Evolutionary conservation across 2,888 invertebrate species (phyloP).

Genomic region (Escarpia spicata): DNA sequence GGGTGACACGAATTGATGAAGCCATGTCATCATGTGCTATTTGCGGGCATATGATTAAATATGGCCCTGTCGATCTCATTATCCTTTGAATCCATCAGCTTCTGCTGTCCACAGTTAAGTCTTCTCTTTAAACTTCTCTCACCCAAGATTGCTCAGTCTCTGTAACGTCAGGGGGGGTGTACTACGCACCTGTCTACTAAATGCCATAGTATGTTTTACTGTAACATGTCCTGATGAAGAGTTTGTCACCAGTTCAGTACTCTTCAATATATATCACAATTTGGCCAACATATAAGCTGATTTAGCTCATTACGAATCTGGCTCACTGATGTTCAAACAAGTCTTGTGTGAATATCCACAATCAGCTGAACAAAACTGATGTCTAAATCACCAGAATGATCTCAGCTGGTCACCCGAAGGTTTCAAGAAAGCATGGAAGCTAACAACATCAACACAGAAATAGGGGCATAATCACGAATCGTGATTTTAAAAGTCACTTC

Average conservation of each 20-base stretch:
- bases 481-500: too few relatives aligned
- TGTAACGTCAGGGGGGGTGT: not conserved
- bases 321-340: too few relatives aligned
- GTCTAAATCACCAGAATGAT: too few relatives aligned
- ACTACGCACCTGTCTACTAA: not conserved
- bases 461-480: too few relatives aligned
- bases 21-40: not conserved
- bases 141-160: not conserved
- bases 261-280: not conserved
- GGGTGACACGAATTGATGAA: not conserved
- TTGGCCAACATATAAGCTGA: too few relatives aligned
- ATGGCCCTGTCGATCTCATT: not conserved
- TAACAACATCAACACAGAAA: too few relatives aligned
- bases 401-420: too few relatives aligned
- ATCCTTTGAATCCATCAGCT: conserved; percentile 3
- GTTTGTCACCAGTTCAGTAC: not conserved
- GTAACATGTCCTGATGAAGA: not conserved
- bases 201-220: not conserved
- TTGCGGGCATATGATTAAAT: not conserved
- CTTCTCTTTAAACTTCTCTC: not conserved
- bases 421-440: too few relatives aligned
- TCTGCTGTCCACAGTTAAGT: not conserved
- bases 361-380: too few relatives aligned
- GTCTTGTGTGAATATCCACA: too few relatives aligned
- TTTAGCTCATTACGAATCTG: too few relatives aligned